A percentile compares a stretch with the other conserved stretches of the same genome.
Conservation (phyloP, 2,113 vertebrate genomes). For the Colossoma macropomum region DNA sequence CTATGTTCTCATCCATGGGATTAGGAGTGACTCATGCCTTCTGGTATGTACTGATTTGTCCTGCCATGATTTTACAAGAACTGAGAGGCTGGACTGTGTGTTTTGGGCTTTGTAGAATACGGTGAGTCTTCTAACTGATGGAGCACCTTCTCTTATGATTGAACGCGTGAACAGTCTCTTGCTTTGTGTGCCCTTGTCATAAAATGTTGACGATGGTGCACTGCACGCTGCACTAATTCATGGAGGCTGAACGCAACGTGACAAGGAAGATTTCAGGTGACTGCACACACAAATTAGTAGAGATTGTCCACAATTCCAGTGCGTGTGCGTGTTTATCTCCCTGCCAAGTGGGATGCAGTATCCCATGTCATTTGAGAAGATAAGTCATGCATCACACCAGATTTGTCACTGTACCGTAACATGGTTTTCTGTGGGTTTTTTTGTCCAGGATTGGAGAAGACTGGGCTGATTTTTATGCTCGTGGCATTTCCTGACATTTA, state of each 20-base stretch:
- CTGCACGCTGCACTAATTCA: background rate
- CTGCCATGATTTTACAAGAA: constrained; percentile 6
- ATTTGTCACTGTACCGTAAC: constrained; percentile 22
- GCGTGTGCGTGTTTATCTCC: background rate
- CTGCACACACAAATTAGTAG: constrained; percentile 11
- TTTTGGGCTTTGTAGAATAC: background rate
- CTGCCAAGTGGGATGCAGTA: constrained; percentile 2
- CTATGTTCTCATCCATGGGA: constrained; percentile 17
- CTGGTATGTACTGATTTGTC: constrained; percentile 21
- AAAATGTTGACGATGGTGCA: background rate
- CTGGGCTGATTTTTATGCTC: constrained; percentile 29
- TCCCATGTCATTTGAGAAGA: constrained; percentile 25
- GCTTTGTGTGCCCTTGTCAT: constrained; percentile 5
- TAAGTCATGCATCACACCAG: constrained; percentile 5
- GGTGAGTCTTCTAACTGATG: constrained; percentile 9
- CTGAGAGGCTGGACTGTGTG: constrained; percentile 35
- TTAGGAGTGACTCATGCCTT: constrained; percentile 39
- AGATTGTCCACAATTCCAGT: background rate
- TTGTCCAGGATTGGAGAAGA: constrained; percentile 15
- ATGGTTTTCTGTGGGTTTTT: background rate
- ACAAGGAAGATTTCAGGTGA: background rate
- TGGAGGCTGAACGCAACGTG: background rate
- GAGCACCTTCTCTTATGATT: background rate
- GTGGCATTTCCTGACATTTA: constrained; percentile 48
- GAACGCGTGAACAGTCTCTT: constrained; percentile 2